Evolutionary conservation across 2,888 invertebrate genomes (phyloP).

Genomic region (Ectemnius lituratus): DNA sequence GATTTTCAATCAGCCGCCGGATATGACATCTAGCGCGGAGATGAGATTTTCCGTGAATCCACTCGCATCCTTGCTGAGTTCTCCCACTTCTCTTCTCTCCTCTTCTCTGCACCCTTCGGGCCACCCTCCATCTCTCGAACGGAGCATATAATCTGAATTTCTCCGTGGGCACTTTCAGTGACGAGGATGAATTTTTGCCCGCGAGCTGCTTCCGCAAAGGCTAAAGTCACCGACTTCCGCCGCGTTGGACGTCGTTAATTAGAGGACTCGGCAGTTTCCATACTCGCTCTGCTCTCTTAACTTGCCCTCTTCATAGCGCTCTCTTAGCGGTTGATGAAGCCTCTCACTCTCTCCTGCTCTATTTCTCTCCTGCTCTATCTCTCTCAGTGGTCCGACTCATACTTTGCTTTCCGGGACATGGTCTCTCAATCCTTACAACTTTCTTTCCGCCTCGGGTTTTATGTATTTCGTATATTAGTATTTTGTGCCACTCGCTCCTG

Average conservation of each 20-base stretch:
- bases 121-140: not conserved
- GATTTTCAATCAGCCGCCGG: conserved; percentile 69
- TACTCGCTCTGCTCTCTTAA: not conserved
- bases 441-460: no score
- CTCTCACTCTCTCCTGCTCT: no score
- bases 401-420: no score
- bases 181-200: conserved; percentile 32
- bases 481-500: no score
- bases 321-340: no score
- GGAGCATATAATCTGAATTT: conserved; percentile 42
- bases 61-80: conserved; percentile 41
- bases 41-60: conserved; percentile 65
- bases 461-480: no score
- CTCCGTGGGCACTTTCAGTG: conserved; percentile 23
- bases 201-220: conserved; percentile 8
- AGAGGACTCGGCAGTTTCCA: conserved; percentile 32
- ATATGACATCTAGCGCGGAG: conserved; percentile 70
- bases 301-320: not conserved
- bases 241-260: conserved; percentile 48
- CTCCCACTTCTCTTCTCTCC: not conserved
- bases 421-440: no score
- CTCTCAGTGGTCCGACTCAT: no score
- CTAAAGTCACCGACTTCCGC: conserved; percentile 32
- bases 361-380: no score
- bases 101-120: not conserved